A percentile compares a stretch with the other conserved stretches of the same genome.
Conservation (phyloP, 2,797 vertebrate genomes). For the Sebastes kiyomatsui region DNA sequence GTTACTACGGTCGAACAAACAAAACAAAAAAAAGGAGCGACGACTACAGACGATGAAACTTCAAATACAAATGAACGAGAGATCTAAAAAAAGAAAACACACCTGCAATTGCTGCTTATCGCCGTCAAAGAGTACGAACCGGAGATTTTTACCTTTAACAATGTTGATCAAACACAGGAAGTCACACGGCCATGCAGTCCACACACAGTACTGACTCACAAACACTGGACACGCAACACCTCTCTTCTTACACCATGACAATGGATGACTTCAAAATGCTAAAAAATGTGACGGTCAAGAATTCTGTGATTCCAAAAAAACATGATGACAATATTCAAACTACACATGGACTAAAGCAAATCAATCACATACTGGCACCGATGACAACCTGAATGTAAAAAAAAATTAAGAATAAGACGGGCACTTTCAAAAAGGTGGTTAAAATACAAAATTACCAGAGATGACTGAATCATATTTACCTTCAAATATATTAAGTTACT, state of each 20-base stretch:
- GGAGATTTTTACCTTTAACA: not conserved
- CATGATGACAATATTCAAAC: not conserved
- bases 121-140: no score
- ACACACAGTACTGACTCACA: not conserved
- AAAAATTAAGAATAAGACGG: not conserved
- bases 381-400: conserved; percentile 1
- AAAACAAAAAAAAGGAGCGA: not conserved
- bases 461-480: not conserved
- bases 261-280: not conserved
- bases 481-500: not conserved
- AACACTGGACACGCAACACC: conserved; percentile 4
- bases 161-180: not conserved
- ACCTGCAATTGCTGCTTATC: no score
- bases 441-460: conserved; percentile 1
- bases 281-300: conserved; percentile 49
- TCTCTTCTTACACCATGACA: not conserved
- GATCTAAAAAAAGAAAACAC: not conserved
- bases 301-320: conserved; percentile 75
- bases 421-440: conserved; percentile 16
- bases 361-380: conserved; percentile 36
- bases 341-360: conserved; percentile 9
- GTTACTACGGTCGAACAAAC: not conserved
- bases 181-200: not conserved
- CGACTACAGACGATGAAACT: not conserved
- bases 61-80: no score